Evolutionary conservation across 1,140 invertebrate genomes (phyloP).

Genomic region (Drosophila subpulchrella): DNA sequence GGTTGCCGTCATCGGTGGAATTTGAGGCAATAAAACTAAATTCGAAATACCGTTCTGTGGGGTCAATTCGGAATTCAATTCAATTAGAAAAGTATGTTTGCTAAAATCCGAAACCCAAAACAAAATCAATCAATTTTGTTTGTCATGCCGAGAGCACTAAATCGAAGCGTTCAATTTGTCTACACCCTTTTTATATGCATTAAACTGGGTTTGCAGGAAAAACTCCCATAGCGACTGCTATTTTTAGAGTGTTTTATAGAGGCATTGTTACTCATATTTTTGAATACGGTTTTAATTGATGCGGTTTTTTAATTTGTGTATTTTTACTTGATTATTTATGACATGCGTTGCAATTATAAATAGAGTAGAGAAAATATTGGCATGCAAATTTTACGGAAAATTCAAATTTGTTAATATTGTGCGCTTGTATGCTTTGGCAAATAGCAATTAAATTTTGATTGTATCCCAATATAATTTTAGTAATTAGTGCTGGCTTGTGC

Average conservation of each 20-base stretch:
- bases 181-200: conserved; percentile 6
- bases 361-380: conserved; percentile 12
- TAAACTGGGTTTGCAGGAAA: background rate
- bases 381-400: conserved; percentile 13
- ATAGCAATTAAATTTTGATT: conserved; percentile 15
- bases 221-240: background rate
- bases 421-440: background rate
- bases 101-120: conserved; percentile 22
- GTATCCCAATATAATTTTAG: background rate
- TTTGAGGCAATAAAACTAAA: conserved; percentile 31
- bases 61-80: conserved; percentile 43
- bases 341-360: conserved; percentile 3
- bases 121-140: conserved; percentile 38
- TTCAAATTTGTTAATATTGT: conserved; percentile 21
- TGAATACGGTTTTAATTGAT: conserved; percentile 9
- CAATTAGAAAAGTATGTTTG: conserved; percentile 43
- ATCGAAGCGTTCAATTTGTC: background rate
- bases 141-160: conserved; percentile 7
- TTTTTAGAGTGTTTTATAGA: background rate
- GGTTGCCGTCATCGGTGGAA: conserved; percentile 46
- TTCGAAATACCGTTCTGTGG: conserved; percentile 25
- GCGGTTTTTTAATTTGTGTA: background rate
- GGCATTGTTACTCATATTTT: background rate
- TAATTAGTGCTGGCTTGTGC: background rate
- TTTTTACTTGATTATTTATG: conserved; percentile 13